Base-by-base conservation (phyloP, 2,888 invertebrate species). In the Physocephala rufipes region DNA sequence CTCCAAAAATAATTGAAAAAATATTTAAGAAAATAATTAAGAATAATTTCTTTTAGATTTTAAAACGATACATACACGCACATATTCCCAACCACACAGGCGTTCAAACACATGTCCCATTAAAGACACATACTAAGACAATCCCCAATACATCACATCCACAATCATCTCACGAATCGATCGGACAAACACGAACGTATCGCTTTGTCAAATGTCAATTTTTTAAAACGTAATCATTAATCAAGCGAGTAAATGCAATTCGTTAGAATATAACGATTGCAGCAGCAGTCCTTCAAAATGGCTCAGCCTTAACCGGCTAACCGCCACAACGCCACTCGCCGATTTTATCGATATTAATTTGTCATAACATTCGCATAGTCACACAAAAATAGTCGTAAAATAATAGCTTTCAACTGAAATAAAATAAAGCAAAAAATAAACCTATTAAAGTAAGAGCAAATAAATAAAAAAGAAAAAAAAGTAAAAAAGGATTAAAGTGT, bases 161-260 rank as follows among this genome's bases (percentile, higher is more conserved):
- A 49, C 5, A 49, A 49, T 16, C 19, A 7, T 49, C 19, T 1
- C 58, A 2, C 58, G 58, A 58, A 58, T 63, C 4, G 45, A 63
- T 4, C 15, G 45, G 45, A 45, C 45, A 21, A 24, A n/a, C n/a
- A n/a, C n/a, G n/a, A n/a, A n/a, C n/a, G n/a, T n/a, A n/a, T 45
- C 43, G 45, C 21, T 63, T 63, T 63, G 45, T 45, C 43, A 63
- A 63, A 19, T 16, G 62, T 63, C 63, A 63, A 47, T 43, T 47
- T 47, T 7, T 2, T 2, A 19, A 63, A 47, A 47, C 24, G 15
- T 16, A 24, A 12, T 15, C 63, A 63, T 62, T 36, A 62, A 62
- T 62, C 62, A 62, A 45, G 62, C 61, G 43, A 19, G 21, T 21
- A 19, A 49, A 49, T 2, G 5, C 36, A 36, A 5, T 19, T 12